phyloP scores from a whole-genome alignment of 2,888 invertebrate species.

The Latrodectus hesperus region DNA sequence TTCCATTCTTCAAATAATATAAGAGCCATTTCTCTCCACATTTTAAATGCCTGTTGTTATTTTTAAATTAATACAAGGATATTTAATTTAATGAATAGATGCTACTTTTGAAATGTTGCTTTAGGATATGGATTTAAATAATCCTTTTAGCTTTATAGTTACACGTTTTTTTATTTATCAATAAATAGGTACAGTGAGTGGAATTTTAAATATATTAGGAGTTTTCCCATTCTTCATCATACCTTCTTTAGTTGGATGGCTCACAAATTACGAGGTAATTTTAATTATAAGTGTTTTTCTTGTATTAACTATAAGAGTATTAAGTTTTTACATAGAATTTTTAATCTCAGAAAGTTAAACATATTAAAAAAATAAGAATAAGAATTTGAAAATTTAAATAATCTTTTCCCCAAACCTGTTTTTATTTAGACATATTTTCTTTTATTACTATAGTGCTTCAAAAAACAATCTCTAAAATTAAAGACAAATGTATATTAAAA shows the following conservation, averaged over 20 bases:
- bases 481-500: too few species aligned
- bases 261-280: constrained; percentile 52
- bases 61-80: neutral
- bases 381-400: too few species aligned
- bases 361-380: too few species aligned
- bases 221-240: constrained; percentile 57
- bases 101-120: neutral
- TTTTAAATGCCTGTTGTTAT: neutral
- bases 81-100: neutral
- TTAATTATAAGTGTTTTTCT: neutral
- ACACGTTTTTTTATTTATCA: neutral
- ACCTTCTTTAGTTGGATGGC: constrained; percentile 50
- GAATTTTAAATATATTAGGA: constrained; percentile 45
- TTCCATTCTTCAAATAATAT: too few species aligned
- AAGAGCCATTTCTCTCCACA: too few species aligned
- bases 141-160: neutral
- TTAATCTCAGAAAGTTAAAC: too few species aligned
- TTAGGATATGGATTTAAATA: too few species aligned
- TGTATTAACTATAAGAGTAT: neutral
- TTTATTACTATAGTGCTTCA: too few species aligned
- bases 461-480: too few species aligned
- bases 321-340: too few species aligned
- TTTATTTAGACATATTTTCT: too few species aligned
- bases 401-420: too few species aligned
- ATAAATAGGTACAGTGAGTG: constrained; percentile 52